Evolutionary conservation across 2,797 vertebrate species (phyloP).

Genomic region (Okamejei kenojei): DNA sequence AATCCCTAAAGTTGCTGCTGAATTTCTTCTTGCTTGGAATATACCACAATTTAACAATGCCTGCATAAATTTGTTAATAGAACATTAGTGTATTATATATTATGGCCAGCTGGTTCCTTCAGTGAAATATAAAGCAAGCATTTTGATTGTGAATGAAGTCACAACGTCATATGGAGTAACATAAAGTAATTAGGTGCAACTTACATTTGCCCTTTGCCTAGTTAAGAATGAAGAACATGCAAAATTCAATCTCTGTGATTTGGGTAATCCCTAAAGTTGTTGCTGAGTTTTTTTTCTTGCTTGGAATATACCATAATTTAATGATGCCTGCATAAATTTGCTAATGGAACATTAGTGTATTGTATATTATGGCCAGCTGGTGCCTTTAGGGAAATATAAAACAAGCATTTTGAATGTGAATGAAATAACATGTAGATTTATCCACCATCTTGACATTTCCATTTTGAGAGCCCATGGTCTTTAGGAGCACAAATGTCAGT

Average conservation of each 20-base stretch:
- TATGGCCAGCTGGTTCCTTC: neutral
- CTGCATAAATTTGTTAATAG: neutral
- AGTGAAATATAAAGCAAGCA: neutral
- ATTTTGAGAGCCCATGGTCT: neutral
- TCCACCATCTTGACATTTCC: neutral
- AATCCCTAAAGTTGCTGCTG: neutral
- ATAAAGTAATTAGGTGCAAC: neutral
- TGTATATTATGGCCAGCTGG: neutral
- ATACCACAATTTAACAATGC: neutral
- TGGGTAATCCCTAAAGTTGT: neutral
- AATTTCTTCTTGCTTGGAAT: neutral
- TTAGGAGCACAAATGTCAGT: neutral
- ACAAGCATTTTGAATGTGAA: neutral
- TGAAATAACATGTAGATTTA: neutral
- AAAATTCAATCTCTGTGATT: neutral
- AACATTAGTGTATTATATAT: neutral
- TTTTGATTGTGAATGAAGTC: neutral
- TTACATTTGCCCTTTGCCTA: conserved; percentile 1
- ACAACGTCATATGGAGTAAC: neutral
- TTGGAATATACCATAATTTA: neutral
- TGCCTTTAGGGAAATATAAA: neutral
- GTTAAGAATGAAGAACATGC: neutral
- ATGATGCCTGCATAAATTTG: neutral
- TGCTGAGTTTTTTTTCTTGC: neutral
- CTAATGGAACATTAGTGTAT: neutral